phyloP scores from a whole-genome alignment of 1,140 invertebrate species.

The Papilio polytes region DNA sequence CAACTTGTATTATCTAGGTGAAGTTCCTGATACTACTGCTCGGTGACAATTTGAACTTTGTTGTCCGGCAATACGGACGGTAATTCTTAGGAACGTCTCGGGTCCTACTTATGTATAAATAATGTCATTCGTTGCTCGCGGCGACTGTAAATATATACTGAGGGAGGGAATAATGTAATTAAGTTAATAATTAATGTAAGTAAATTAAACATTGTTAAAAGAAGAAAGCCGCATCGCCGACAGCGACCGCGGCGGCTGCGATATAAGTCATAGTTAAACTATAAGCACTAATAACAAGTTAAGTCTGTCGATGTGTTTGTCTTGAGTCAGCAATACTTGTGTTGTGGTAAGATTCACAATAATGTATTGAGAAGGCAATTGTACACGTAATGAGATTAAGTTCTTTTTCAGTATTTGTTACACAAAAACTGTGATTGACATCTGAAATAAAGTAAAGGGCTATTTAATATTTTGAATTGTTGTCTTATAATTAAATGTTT shows the following conservation, averaged over 20 bases:
- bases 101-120: conserved; percentile 16
- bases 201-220: not conserved
- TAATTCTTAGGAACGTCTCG: conserved; percentile 19
- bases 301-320: not conserved
- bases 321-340: not conserved
- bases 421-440: not conserved
- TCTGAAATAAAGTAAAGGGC: not conserved
- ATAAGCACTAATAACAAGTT: not conserved
- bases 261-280: not conserved
- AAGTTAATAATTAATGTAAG: not conserved
- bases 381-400: not conserved
- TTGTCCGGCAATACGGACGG: not conserved
- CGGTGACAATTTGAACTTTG: not conserved
- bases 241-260: not conserved
- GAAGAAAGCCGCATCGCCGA: not conserved
- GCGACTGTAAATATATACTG: conserved; percentile 54
- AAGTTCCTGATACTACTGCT: not conserved
- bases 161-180: conserved; percentile 27
- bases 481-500: too few species aligned
- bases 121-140: conserved; percentile 46
- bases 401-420: not conserved
- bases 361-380: not conserved
- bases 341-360: too few species aligned
- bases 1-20: not conserved
- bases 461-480: not conserved